These are phyloP conservation scores for Lepeophtheirus salmonis DNA, from an alignment of 1,140 invertebrate genomes.

Conservation along the genomic window DNA sequence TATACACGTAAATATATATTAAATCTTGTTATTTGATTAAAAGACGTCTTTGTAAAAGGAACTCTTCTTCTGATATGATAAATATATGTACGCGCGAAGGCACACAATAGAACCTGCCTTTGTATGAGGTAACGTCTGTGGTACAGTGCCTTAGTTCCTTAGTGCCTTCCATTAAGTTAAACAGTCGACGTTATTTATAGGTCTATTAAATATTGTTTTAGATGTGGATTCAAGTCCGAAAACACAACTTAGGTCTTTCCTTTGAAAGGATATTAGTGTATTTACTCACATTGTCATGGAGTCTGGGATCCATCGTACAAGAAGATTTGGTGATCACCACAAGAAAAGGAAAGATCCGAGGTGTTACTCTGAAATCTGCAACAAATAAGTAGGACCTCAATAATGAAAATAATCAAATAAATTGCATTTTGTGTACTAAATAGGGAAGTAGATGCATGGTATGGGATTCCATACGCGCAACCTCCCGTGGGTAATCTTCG, in stretches of 20 bases:
- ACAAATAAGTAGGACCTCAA: neutral
- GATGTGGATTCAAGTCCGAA: neutral
- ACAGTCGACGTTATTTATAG: no score
- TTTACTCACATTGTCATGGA: neutral
- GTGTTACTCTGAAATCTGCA: neutral
- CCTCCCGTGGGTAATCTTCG: conserved; percentile 66
- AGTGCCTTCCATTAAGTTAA: no score
- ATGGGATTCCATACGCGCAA: conserved; percentile 77
- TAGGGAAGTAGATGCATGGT: conserved; percentile 35
- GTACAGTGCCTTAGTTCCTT: no score
- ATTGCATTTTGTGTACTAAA: neutral
- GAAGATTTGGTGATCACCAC: neutral
- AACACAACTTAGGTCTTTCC: no score
- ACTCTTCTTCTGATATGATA: no score
- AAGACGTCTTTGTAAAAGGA: no score
- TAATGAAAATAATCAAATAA: neutral
- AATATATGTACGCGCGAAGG: no score
- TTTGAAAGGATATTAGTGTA: neutral
- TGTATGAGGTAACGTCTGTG: no score
- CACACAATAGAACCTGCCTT: no score
- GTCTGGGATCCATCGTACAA: conserved; percentile 22
- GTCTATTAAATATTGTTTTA: neutral
- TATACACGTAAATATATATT: no score
- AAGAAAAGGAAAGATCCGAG: neutral
- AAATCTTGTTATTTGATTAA: no score